A percentile compares a stretch with the other conserved stretches of the same genome.
phyloP scores from a whole-genome alignment of 2,113 vertebrate species.

The Spermophilus dauricus region DNA sequence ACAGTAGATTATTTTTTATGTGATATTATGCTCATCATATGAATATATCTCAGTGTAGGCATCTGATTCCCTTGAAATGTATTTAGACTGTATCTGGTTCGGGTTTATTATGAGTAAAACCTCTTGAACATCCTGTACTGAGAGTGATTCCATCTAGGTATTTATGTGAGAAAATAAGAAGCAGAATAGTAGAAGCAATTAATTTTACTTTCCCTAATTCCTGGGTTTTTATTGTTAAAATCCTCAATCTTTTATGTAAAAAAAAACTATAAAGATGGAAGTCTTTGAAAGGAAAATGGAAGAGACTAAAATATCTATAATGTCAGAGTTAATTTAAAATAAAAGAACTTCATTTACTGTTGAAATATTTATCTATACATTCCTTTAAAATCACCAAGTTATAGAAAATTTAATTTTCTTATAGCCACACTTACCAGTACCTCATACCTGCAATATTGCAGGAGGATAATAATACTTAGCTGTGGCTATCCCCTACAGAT shows the following conservation, averaged over 20 bases:
- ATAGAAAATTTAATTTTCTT: neutral
- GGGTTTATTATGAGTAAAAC: neutral
- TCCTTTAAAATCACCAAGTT: neutral
- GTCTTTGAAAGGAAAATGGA: neutral
- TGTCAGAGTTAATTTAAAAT: neutral
- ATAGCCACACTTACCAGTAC: neutral
- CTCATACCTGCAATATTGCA: neutral
- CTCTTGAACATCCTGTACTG: neutral
- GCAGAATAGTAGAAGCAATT: neutral
- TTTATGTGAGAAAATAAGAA: neutral
- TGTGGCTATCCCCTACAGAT: neutral
- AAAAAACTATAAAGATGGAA: neutral
- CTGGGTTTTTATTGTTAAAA: neutral
- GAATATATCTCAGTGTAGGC: neutral
- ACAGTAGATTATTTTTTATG: neutral
- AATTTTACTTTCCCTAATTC: neutral
- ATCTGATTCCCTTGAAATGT: neutral
- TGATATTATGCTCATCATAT: neutral
- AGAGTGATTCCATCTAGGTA: neutral
- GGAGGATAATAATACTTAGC: neutral
- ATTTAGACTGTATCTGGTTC: neutral
- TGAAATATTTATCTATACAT: conserved; percentile 9
- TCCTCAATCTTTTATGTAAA: neutral
- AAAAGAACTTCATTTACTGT: neutral
- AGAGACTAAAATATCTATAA: neutral